Evolutionary conservation across 2,113 vertebrate species (phyloP).

Genomic region (Zosterops japonicus): DNA sequence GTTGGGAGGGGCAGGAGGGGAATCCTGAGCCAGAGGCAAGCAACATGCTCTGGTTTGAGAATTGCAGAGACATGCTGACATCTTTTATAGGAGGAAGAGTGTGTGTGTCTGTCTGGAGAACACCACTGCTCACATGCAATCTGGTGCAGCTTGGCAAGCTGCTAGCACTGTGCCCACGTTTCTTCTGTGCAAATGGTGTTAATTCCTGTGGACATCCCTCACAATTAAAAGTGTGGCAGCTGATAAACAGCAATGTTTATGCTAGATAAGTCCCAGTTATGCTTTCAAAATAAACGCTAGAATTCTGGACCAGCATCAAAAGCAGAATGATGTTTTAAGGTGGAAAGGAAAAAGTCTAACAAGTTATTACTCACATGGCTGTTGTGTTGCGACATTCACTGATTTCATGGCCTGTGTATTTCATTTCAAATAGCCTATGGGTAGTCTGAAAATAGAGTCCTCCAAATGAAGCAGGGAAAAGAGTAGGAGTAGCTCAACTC

Average conservation of each 20-base stretch:
- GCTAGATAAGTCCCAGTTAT: neutral
- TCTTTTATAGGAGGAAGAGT: neutral
- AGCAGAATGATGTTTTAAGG: neutral
- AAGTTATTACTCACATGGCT: neutral
- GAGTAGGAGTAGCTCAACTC: neutral
- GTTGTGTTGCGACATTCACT: neutral
- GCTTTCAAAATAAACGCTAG: slow-evolving; percentile 10
- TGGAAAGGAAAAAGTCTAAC: neutral
- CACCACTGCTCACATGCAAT: neutral
- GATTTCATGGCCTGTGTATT: neutral
- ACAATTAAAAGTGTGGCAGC: neutral
- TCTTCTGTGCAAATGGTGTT: neutral
- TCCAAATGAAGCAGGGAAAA: neutral
- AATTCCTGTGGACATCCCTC: slow-evolving; percentile 47
- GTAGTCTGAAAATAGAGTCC: neutral
- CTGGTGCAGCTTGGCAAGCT: neutral
- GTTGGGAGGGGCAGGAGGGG: neutral
- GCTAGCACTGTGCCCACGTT: neutral
- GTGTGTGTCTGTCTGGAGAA: neutral
- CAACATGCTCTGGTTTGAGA: neutral
- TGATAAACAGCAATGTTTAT: neutral
- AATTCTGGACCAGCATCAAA: neutral
- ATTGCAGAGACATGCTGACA: neutral
- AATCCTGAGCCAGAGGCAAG: neutral
- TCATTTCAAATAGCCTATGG: neutral